These are phyloP conservation scores for Heteromurus nitidus DNA, from an alignment of 2,888 invertebrate species.

Conservation along the genomic window DNA sequence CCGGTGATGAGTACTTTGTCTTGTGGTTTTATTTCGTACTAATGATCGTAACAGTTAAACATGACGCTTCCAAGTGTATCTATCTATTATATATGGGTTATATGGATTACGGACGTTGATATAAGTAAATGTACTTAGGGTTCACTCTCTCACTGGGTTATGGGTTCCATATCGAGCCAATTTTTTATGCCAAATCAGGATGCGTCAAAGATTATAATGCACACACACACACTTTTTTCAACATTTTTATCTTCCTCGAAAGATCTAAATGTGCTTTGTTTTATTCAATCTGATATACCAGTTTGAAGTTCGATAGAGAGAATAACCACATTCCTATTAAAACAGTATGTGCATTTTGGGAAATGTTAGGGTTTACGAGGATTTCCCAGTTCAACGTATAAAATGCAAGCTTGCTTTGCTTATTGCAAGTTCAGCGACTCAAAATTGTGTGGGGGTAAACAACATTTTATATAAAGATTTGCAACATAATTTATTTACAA, in stretches of 20 bases:
- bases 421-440: too few relatives aligned
- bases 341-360: too few relatives aligned
- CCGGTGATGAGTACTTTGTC: conserved; percentile 53
- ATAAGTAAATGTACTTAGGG: background rate
- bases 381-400: too few relatives aligned
- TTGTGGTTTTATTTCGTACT: conserved; percentile 49
- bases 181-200: conserved; percentile 23
- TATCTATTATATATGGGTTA: background rate
- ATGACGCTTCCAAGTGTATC: conserved; percentile 37
- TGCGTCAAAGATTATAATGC: conserved; percentile 30
- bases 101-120: background rate
- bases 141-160: conserved; percentile 36
- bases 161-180: conserved; percentile 40
- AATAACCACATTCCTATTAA: too few relatives aligned
- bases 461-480: background rate
- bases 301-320: too few relatives aligned
- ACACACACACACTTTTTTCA: conserved; percentile 6
- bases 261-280: conserved; percentile 21
- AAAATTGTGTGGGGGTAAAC: too few relatives aligned
- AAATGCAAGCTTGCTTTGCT: too few relatives aligned
- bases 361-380: too few relatives aligned
- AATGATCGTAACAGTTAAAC: conserved; percentile 52
- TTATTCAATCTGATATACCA: conserved; percentile 15
- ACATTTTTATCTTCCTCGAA: conserved; percentile 25
- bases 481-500: conserved; percentile 20